Evolutionary conservation across 2,113 vertebrate species (phyloP).

Genomic region (Rhinopomastus cyanomelas): DNA sequence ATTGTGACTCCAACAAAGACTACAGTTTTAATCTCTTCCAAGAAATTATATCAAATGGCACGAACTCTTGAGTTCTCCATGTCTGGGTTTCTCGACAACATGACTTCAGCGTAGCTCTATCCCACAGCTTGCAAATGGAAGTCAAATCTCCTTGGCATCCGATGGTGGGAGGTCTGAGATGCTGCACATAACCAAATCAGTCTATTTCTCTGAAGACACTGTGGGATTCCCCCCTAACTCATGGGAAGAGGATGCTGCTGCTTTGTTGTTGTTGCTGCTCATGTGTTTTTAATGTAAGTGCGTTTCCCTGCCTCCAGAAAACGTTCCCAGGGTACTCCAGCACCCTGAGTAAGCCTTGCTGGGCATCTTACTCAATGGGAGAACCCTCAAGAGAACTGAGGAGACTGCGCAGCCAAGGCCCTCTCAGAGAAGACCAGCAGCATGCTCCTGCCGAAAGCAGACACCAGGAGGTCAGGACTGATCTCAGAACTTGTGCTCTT

Average conservation of each 20-base stretch:
- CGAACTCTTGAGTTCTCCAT: constrained; percentile 31
- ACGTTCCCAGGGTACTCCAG: neutral
- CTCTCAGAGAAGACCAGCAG: neutral
- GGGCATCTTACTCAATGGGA: neutral
- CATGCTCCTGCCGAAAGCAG: neutral
- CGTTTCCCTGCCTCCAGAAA: neutral
- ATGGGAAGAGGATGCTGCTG: neutral
- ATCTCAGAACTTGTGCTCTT: neutral
- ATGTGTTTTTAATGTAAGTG: constrained; percentile 7
- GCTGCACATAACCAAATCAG: constrained; percentile 25
- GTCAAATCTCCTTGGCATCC: constrained; percentile 16
- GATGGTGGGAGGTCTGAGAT: constrained; percentile 40
- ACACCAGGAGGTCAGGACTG: neutral
- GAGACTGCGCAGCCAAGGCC: neutral
- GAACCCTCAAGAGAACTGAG: neutral
- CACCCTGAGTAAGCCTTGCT: neutral
- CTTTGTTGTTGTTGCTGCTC: neutral
- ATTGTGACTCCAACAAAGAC: constrained; percentile 48
- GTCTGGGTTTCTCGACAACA: constrained; percentile 59
- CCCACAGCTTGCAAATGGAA: constrained; percentile 49
- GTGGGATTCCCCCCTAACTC: neutral
- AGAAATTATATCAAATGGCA: constrained; percentile 6
- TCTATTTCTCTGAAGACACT: constrained; percentile 7
- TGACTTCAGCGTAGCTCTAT: neutral
- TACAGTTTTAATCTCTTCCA: constrained; percentile 44